Evolutionary conservation across 2,888 invertebrate genomes (phyloP), one percentile per base, ranked within the genome.

Genomic region (Cyclophora albipunctata): DNA sequence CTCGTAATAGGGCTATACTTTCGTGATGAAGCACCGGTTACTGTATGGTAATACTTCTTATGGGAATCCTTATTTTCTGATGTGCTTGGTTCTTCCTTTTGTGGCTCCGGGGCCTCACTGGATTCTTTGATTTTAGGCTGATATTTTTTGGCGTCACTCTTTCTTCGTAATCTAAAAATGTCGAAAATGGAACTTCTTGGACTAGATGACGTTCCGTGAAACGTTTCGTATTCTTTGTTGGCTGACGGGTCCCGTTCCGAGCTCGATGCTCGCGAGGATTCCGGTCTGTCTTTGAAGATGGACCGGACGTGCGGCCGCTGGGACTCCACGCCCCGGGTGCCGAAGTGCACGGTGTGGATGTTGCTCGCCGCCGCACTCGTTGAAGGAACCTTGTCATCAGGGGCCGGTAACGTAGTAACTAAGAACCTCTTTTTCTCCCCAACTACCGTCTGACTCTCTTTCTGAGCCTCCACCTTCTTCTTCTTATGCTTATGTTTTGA

Each of bases 11-110:
- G 84, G 63, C 88, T 87, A 65, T 82, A 85, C 65, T 83, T 86
- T 54, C 86, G 72, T 34, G 87, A 85, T 42, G 88, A 84, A 42
- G 82, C 88, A 46, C 88, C 88, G 3, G 88, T 88, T 42, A 88
- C 88, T n/a, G 88, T 88, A 63, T 88, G 87, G 55, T 88, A 88
- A 73, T 88, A 88, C 55, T 85, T 88, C 58, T 87, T 86, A 65
- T 88, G 78, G 41, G 86, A 84, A 66, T 82, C 84, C 71, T 85
- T 87, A 33, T 74, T 61, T 35, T 82, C 83, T 34, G 73, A 37
- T 46, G 60, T 58, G 58, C 64, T 73, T 53, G 68, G 67, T 46
- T 84, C 84, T 52, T 78, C 80, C 61, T 78, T 79, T 45, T 77
- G 59, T 40, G 66, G 57, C 62, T 86, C 86, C 41, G 81, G 79